phyloP scores from a whole-genome alignment of 2,797 vertebrate genomes.

The Lycodopsis pacificus region DNA sequence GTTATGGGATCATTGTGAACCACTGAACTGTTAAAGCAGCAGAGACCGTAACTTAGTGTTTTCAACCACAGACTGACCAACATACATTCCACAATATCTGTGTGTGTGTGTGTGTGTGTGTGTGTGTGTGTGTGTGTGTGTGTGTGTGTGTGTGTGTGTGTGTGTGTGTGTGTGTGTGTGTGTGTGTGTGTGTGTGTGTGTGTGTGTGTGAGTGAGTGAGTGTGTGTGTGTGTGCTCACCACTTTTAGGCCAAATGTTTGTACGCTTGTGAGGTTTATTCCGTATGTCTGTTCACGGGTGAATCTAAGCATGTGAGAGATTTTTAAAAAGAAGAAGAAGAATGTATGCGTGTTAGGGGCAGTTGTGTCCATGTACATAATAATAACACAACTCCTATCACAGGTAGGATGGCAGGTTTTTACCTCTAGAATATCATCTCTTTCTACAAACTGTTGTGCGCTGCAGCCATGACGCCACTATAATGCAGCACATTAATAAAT shows the following conservation, averaged over 20 bases:
- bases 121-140: too few relatives aligned
- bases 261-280: slow-evolving; percentile 55
- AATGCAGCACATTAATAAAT: slow-evolving; percentile 59
- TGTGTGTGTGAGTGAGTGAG: too few relatives aligned
- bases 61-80: slow-evolving; percentile 59
- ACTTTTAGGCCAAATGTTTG: slow-evolving; percentile 67
- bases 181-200: too few relatives aligned
- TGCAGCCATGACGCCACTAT: slow-evolving; percentile 49
- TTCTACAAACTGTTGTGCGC: slow-evolving; percentile 63
- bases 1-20: slow-evolving; percentile 79
- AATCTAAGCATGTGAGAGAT: slow-evolving; percentile 56
- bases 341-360: slow-evolving; percentile 61
- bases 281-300: slow-evolving; percentile 52
- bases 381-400: slow-evolving; percentile 65
- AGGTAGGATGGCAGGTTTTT: slow-evolving; percentile 64
- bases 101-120: too few relatives aligned
- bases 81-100: slow-evolving; percentile 76
- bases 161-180: too few relatives aligned
- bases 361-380: slow-evolving; percentile 60
- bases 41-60: slow-evolving; percentile 81
- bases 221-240: slow-evolving; percentile 57
- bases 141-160: too few relatives aligned
- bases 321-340: slow-evolving; percentile 64
- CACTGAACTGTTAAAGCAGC: slow-evolving; percentile 68
- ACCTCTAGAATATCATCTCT: slow-evolving; percentile 66